A percentile compares a stretch with the other conserved stretches of the same genome.
Conservation (phyloP, 2,113 vertebrate genomes). For the Sander lucioperca region DNA sequence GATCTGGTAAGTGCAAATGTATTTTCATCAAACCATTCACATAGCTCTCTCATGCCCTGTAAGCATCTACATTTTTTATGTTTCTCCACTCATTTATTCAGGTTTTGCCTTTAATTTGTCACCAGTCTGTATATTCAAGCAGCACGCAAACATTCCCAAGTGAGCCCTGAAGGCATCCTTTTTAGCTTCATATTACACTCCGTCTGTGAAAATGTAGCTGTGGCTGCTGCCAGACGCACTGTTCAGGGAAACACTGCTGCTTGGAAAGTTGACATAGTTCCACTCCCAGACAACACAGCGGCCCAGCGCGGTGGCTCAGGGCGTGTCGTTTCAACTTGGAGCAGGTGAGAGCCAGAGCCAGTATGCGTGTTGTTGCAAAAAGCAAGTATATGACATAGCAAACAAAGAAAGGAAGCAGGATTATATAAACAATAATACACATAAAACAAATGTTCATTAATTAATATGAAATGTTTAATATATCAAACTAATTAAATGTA, state of each 20-base stretch:
- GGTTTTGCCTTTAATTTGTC: constrained; percentile 22
- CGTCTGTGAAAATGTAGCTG: constrained; percentile 20
- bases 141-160: constrained; percentile 42
- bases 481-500: neutral
- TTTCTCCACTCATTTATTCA: neutral
- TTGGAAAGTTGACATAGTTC: constrained; percentile 42
- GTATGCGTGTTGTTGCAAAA: neutral
- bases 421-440: neutral
- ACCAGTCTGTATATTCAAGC: constrained; percentile 21
- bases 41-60: neutral
- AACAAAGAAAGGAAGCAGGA: neutral
- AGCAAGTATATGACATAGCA: neutral
- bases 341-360: constrained; percentile 32
- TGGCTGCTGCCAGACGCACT: constrained; percentile 35
- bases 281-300: constrained; percentile 19
- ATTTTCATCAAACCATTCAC: constrained; percentile 8
- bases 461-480: neutral
- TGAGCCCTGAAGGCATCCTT: constrained; percentile 44
- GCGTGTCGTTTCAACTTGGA: constrained; percentile 18
- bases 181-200: constrained; percentile 14
- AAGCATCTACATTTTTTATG: neutral
- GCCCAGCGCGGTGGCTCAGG: constrained; percentile 8
- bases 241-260: constrained; percentile 31
- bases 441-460: neutral
- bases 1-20: neutral